These are phyloP conservation scores for Limonius californicus DNA, from an alignment of 1,140 invertebrate species.

Conservation along the genomic window DNA sequence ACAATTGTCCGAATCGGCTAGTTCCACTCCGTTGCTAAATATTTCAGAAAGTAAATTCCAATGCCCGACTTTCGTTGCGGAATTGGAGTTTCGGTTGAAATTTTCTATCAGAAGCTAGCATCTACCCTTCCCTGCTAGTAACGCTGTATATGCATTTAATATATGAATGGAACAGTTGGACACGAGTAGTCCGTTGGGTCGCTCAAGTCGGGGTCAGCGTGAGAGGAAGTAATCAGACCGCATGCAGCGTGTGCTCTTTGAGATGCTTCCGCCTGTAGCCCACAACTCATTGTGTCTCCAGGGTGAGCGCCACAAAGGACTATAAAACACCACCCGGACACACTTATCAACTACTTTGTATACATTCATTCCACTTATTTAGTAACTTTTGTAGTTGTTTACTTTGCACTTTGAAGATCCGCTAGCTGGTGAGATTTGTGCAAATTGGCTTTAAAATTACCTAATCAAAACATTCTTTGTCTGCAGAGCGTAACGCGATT, in stretches of 20 bases:
- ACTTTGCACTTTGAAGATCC: neutral
- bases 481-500: no score
- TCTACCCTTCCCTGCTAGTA: no score
- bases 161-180: neutral
- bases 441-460: neutral
- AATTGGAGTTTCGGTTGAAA: no score
- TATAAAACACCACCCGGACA: slow-evolving; percentile 24
- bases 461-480: neutral
- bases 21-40: no score
- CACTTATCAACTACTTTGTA: slow-evolving; percentile 24
- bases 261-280: slow-evolving; percentile 22
- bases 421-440: neutral
- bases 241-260: slow-evolving; percentile 28
- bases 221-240: slow-evolving; percentile 28
- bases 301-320: slow-evolving; percentile 25
- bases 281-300: slow-evolving; percentile 29
- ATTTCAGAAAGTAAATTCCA: no score
- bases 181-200: neutral
- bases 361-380: slow-evolving; percentile 1
- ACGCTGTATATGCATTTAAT: no score
- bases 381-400: slow-evolving; percentile 2
- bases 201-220: slow-evolving; percentile 18
- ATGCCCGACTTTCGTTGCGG: no score
- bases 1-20: no score
- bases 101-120: no score